Base-by-base conservation (phyloP, 2,797 vertebrate species). In the Xenentodon cancila region DNA sequence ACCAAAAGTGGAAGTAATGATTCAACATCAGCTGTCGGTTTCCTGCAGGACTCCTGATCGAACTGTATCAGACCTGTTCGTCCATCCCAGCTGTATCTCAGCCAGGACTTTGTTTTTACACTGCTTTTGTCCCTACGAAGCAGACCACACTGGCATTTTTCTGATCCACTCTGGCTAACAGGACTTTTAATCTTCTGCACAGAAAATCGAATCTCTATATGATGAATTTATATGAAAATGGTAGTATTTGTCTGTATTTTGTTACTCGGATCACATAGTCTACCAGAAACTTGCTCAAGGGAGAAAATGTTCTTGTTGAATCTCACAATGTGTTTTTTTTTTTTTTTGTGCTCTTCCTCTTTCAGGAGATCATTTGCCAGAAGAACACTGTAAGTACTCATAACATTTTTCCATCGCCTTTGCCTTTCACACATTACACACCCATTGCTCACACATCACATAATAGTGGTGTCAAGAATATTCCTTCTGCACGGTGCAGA, bases 321-420 rank as follows among this genome's bases (percentile, higher is more conserved):
- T 61, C 55, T 68, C 62, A 82, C 19, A 82, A 64, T 69, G 13
- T 52, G 15, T 20, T 62, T 80, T 40, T 52, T 17, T 52, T 12
- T 20, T 62, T 80, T 40, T 52, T 17, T 75, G 42, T 55, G 68
- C 43, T 83, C 67, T 48, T 87, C n/a, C n/a, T n/a, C 68, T 92
- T 93, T 60, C 88, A 99, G 97, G 97, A 99, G 84, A 96, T 99
- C 32, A 96, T 99, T 92, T 98, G 94, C 93, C 97, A 99, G 93
- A 99, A 98, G 94, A 99, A 99, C 94, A 98, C 95, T 92, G 97
- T 99, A 90, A 98, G 97, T 98, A 94, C 86, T 65, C 20, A 51
- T 61, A 59, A 66, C 20, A 51, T 40, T 59, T 18, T 45, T 30
- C n/a, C 40, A 27, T 64, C 20, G 8, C 53, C 34, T 71, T 56